Evolutionary conservation across 2,113 vertebrate genomes (phyloP).

Genomic region (Tauraco erythrolophus): DNA sequence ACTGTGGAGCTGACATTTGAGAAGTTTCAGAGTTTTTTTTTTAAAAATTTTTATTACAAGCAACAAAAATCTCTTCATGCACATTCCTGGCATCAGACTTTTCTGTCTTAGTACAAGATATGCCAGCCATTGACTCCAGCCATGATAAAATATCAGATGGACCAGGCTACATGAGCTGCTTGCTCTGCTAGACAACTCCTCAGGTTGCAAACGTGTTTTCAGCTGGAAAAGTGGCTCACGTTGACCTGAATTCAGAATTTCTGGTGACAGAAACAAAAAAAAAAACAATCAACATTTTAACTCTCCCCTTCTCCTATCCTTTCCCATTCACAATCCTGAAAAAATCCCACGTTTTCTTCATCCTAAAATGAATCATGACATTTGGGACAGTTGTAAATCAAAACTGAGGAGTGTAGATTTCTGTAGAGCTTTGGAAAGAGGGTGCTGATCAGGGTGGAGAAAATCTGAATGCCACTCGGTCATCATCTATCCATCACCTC

Average conservation of each 20-base stretch:
- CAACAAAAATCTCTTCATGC: neutral
- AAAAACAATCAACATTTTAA: neutral
- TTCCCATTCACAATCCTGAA: neutral
- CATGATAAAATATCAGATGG: neutral
- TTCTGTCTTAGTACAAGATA: neutral
- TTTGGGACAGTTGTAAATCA: neutral
- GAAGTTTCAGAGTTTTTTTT: neutral
- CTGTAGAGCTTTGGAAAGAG: neutral
- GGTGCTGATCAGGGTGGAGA: neutral
- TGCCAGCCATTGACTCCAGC: neutral
- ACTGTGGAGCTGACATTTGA: neutral
- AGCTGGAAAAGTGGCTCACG: neutral
- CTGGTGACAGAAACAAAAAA: neutral
- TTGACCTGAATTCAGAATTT: neutral
- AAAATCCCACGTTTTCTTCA: fast-evolving
- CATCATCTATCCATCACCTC: neutral
- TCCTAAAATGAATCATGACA: neutral
- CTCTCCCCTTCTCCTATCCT: neutral
- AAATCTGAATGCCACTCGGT: neutral
- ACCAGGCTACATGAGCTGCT: neutral
- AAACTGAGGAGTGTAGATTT: neutral
- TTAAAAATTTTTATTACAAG: neutral
- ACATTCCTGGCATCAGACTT: neutral
- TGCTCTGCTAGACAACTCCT: neutral
- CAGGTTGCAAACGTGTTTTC: neutral